Conservation (phyloP, 2,888 invertebrate genomes). For the Alcis repandata region DNA sequence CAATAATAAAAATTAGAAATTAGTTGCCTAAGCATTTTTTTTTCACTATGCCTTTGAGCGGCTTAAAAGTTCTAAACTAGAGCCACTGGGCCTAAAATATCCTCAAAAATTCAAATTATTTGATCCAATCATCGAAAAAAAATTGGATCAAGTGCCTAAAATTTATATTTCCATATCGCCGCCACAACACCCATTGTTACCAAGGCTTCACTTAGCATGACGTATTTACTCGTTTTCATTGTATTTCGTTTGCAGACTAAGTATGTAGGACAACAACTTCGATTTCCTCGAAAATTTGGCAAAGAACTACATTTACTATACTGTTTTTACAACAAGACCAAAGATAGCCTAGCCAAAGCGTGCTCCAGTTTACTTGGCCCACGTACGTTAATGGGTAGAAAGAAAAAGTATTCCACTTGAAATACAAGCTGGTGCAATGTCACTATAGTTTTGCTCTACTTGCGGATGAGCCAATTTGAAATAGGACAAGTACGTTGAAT, state of each 20-base stretch:
- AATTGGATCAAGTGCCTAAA: not conserved
- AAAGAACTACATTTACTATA: not conserved
- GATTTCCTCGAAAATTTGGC: constrained; percentile 12
- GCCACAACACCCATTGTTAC: no score
- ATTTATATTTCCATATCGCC: not conserved
- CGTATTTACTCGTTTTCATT: constrained; percentile 3
- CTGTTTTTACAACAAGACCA: not conserved
- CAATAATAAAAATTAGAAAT: no score
- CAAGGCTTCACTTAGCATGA: not conserved
- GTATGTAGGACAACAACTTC: constrained; percentile 6
- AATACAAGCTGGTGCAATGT: constrained; percentile 9
- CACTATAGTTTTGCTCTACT: not conserved
- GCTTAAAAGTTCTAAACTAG: no score
- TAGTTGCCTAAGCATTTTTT: no score
- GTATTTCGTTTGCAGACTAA: not conserved
- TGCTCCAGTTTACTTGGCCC: constrained; percentile 6
- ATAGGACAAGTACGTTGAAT: not conserved
- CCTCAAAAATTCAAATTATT: no score
- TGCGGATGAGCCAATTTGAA: constrained; percentile 2
- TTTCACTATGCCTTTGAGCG: no score
- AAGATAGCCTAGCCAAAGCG: not conserved
- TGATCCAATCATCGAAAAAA: no score
- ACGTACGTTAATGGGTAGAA: not conserved
- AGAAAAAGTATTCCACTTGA: constrained; percentile 1
- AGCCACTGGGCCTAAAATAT: no score